Conservation (phyloP, 2,888 invertebrate species). For the Erebia ligea region DNA sequence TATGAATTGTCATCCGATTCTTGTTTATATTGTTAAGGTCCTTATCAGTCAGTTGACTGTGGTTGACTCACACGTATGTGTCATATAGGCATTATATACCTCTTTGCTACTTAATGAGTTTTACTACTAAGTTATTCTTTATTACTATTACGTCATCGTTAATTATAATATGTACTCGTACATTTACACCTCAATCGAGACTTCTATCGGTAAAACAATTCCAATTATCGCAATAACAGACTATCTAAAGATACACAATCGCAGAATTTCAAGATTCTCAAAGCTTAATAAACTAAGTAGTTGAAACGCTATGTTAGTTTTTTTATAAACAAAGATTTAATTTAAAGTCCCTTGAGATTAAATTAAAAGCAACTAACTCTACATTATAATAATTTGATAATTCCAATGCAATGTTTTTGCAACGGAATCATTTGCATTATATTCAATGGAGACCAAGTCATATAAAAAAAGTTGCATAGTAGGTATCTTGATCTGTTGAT, state of each 20-base stretch:
- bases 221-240: too few relatives aligned
- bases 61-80: slow-evolving; percentile 7
- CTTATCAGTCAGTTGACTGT: slow-evolving; percentile 8
- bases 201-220: background rate
- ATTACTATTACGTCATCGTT: slow-evolving; percentile 10
- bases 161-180: background rate
- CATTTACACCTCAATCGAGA: too few relatives aligned
- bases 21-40: background rate
- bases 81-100: slow-evolving; percentile 2
- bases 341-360: too few relatives aligned
- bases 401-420: too few relatives aligned
- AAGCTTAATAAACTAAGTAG: too few relatives aligned
- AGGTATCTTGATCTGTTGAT: background rate
- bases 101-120: background rate
- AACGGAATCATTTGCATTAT: too few relatives aligned
- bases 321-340: too few relatives aligned
- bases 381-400: too few relatives aligned
- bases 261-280: too few relatives aligned
- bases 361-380: too few relatives aligned
- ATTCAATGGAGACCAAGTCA: background rate
- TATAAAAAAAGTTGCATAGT: background rate
- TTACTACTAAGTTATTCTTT: background rate
- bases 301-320: too few relatives aligned
- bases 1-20: background rate
- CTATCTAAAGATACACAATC: too few relatives aligned